Conservation (phyloP, 2,113 vertebrate species). For the Etheostoma spectabile region DNA sequence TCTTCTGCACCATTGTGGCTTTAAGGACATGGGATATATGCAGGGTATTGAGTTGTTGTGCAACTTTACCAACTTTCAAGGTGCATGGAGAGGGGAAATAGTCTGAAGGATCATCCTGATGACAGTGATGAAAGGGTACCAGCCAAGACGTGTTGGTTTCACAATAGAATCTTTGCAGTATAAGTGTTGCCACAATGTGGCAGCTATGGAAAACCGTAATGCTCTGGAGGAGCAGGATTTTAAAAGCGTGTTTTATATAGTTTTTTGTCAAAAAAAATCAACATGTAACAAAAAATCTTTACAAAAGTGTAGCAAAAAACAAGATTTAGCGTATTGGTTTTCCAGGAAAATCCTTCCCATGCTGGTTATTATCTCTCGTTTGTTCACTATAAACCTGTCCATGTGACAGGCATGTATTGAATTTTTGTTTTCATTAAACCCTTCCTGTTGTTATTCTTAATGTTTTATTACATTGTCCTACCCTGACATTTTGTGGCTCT, state of each 20-base stretch:
- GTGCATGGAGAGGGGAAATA: neutral
- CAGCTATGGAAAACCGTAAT: neutral
- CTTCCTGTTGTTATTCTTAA: constrained; percentile 12
- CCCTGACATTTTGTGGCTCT: constrained; percentile 37
- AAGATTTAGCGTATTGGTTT: neutral
- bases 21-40: constrained; percentile 16
- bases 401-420: constrained; percentile 1
- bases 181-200: neutral
- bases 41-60: neutral
- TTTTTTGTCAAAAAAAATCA: neutral
- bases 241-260: neutral
- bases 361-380: constrained; percentile 18
- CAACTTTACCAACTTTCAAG: neutral
- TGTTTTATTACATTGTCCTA: constrained; percentile 26
- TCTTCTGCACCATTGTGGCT: constrained; percentile 11
- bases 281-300: neutral
- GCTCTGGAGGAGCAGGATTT: neutral
- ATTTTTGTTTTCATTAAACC: constrained; percentile 43
- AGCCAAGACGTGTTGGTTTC: neutral
- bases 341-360: neutral
- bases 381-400: constrained; percentile 21
- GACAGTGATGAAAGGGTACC: neutral
- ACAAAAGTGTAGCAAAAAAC: neutral
- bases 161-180: neutral
- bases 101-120: neutral